Conservation (phyloP, 1,140 invertebrate species). For the Caenorhabditis latens region DNA sequence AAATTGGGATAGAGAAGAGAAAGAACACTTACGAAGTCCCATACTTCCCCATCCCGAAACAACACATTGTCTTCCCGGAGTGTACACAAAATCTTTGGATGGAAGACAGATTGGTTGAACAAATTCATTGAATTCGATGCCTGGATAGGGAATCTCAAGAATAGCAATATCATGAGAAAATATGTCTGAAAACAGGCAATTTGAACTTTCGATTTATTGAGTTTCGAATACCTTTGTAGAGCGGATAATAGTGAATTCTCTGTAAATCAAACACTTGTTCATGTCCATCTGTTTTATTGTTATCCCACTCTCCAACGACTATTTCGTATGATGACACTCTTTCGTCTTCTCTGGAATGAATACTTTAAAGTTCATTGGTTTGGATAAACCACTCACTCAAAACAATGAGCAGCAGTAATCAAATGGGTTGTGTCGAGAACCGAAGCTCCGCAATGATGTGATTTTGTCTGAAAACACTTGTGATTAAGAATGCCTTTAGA, state of each 20-base stretch:
- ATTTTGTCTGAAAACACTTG: constrained; percentile 31
- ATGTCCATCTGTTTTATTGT: constrained; percentile 58
- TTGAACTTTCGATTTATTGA: neutral
- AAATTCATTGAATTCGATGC: constrained; percentile 51
- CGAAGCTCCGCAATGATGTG: constrained; percentile 61
- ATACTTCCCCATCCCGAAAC: constrained; percentile 66
- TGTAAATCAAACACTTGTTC: constrained; percentile 53
- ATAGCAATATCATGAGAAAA: constrained; percentile 63
- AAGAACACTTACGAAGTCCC: constrained; percentile 57
- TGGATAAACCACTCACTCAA: constrained; percentile 47
- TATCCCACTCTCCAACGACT: constrained; percentile 60
- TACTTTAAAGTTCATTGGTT: neutral
- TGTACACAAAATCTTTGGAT: constrained; percentile 53
- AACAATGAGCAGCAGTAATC: constrained; percentile 65
- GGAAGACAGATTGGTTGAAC: constrained; percentile 62
- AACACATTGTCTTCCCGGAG: constrained; percentile 58
- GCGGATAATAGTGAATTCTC: constrained; percentile 60
- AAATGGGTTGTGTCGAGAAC: constrained; percentile 56
- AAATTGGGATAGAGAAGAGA: neutral
- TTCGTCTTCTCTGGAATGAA: constrained; percentile 57
- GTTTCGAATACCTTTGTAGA: constrained; percentile 50
- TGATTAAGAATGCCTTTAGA: neutral
- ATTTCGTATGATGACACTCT: constrained; percentile 55
- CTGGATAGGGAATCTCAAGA: constrained; percentile 49
- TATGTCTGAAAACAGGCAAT: constrained; percentile 26